phyloP scores from a whole-genome alignment of 2,888 invertebrate species.

The Adineta ricciae region DNA sequence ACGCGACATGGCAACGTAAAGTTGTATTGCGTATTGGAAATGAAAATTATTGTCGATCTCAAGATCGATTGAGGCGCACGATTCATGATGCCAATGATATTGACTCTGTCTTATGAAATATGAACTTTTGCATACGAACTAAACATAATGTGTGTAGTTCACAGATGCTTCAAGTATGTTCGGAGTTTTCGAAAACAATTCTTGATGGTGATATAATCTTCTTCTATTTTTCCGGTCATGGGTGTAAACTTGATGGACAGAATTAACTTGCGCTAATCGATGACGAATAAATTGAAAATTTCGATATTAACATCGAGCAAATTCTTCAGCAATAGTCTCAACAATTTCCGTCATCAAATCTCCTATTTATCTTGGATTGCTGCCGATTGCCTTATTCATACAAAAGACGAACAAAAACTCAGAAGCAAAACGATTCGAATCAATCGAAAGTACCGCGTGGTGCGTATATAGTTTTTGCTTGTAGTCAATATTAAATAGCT shows the following conservation, averaged over 20 bases:
- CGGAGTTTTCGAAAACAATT: neutral
- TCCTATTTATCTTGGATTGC: neutral
- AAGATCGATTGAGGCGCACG: neutral
- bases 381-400: neutral
- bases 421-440: neutral
- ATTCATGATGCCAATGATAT: neutral
- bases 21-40: no score
- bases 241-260: neutral
- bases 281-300: neutral
- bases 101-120: neutral
- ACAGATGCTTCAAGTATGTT: neutral
- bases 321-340: neutral
- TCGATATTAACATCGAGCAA: neutral
- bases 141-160: neutral
- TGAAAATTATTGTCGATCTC: no score
- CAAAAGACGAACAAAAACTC: neutral
- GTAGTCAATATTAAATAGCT: neutral
- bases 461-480: neutral
- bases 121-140: neutral
- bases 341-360: neutral
- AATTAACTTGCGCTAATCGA: neutral
- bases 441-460: neutral
- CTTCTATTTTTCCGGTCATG: neutral
- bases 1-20: no score
- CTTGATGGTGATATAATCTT: neutral